Evolutionary conservation across 2,797 vertebrate species (phyloP).

Genomic region (Acipenser oxyrinchus): DNA sequence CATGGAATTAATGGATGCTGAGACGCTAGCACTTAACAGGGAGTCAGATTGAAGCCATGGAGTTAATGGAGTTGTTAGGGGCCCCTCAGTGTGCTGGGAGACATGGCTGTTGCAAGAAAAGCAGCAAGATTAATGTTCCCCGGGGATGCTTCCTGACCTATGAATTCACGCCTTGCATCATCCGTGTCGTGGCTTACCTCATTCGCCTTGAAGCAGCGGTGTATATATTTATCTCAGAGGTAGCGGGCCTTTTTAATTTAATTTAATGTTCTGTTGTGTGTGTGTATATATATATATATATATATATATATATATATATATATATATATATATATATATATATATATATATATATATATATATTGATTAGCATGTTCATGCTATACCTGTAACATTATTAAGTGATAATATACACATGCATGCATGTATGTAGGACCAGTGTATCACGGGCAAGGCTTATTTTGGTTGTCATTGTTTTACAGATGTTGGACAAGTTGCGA

Average conservation of each 20-base stretch:
- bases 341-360: too few relatives aligned
- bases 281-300: too few relatives aligned
- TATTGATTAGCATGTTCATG: too few relatives aligned
- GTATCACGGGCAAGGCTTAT: too few relatives aligned
- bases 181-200: not conserved
- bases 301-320: too few relatives aligned
- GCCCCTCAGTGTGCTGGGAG: not conserved
- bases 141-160: not conserved
- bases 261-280: too few relatives aligned
- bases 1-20: conserved; percentile 6
- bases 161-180: not conserved
- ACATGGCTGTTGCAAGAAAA: not conserved
- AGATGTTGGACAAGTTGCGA: conserved; percentile 89
- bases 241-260: too few relatives aligned
- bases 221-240: too few relatives aligned
- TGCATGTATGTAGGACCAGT: conserved; percentile 8
- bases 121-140: not conserved
- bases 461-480: conserved; percentile 18
- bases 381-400: too few relatives aligned
- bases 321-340: too few relatives aligned
- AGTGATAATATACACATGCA: not conserved
- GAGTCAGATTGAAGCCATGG: not conserved
- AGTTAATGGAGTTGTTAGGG: not conserved
- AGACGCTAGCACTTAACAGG: not conserved
- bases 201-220: not conserved